Evolutionary conservation across 1,140 invertebrate species (phyloP).

Genomic region (Aricia agestis): DNA sequence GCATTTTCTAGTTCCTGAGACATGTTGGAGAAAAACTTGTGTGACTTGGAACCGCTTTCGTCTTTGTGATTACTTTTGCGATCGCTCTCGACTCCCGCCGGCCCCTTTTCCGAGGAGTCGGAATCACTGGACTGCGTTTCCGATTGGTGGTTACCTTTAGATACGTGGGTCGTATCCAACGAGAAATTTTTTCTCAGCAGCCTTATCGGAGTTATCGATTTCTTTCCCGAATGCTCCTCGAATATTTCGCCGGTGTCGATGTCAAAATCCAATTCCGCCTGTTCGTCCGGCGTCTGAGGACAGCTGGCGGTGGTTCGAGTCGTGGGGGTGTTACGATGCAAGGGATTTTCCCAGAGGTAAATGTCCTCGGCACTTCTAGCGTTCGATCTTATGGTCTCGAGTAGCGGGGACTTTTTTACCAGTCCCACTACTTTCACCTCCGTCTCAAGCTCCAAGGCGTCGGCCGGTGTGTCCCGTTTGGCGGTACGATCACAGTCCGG

Average conservation of each 20-base stretch:
- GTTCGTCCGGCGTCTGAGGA: slow-evolving; percentile 81
- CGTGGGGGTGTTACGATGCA: slow-evolving; percentile 77
- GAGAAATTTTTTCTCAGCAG: slow-evolving; percentile 65
- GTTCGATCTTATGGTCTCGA: slow-evolving; percentile 59
- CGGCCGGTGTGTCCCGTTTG: slow-evolving; percentile 34
- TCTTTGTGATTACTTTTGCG: slow-evolving; percentile 36
- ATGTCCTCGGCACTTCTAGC: slow-evolving; percentile 78
- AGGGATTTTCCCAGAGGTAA: slow-evolving; percentile 86
- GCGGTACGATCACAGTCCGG: slow-evolving; percentile 52
- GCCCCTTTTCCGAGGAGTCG: slow-evolving; percentile 51
- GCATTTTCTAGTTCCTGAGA: slow-evolving; percentile 74
- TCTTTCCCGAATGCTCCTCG: slow-evolving; percentile 79
- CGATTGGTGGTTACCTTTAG: slow-evolving; percentile 40
- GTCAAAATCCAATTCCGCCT: slow-evolving; percentile 82
- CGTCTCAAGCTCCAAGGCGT: slow-evolving; percentile 39
- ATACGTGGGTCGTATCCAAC: slow-evolving; percentile 47
- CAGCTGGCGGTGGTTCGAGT: slow-evolving; percentile 62
- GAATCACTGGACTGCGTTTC: slow-evolving; percentile 55
- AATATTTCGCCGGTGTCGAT: slow-evolving; percentile 77
- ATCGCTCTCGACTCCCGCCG: slow-evolving; percentile 19
- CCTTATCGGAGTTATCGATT: slow-evolving; percentile 80
- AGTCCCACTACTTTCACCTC: slow-evolving; percentile 42
- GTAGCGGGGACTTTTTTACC: slow-evolving; percentile 53
- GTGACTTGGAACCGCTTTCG: slow-evolving; percentile 44
- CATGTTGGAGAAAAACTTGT: slow-evolving; percentile 75